Conservation (phyloP, 2,888 invertebrate species). For the Crossocerus cetratus region DNA sequence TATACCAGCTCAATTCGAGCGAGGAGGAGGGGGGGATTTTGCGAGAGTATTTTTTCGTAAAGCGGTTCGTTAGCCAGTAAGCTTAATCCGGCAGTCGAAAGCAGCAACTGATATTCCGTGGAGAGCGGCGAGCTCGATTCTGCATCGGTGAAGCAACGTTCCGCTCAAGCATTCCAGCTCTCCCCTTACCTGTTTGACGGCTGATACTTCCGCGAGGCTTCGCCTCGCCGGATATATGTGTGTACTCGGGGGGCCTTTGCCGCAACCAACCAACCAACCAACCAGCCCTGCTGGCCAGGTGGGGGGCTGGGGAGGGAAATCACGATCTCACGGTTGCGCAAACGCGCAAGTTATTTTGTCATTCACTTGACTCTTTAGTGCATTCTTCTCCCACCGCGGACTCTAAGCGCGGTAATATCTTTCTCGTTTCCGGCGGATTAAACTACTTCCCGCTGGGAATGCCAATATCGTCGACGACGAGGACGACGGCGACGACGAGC, state of each 20-base stretch:
- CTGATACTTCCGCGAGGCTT: conserved; percentile 43
- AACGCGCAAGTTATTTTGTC: conserved; percentile 49
- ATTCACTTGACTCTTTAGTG: conserved; percentile 30
- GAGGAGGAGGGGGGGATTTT: neutral
- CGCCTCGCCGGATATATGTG: conserved; percentile 22
- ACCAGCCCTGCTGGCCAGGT: too few species aligned
- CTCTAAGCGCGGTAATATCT: conserved; percentile 25
- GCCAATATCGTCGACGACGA: too few species aligned
- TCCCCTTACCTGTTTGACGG: conserved; percentile 32
- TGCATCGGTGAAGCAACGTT: conserved; percentile 46
- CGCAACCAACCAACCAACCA: neutral
- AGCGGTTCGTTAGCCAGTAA: neutral
- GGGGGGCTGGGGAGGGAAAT: conserved; percentile 11
- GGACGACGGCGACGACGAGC: too few species aligned
- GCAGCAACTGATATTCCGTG: conserved; percentile 22
- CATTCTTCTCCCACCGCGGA: conserved; percentile 35
- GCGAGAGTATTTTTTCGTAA: neutral
- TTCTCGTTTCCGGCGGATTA: conserved; percentile 33
- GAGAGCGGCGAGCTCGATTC: conserved; percentile 23
- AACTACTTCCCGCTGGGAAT: conserved; percentile 22
- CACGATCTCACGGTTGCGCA: conserved; percentile 39
- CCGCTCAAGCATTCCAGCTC: conserved; percentile 36
- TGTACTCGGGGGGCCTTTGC: conserved; percentile 19
- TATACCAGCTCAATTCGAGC: too few species aligned
- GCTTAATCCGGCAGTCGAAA: conserved; percentile 6